Conservation (phyloP, 1,140 invertebrate species). For the Psilanteris sp. region DNA sequence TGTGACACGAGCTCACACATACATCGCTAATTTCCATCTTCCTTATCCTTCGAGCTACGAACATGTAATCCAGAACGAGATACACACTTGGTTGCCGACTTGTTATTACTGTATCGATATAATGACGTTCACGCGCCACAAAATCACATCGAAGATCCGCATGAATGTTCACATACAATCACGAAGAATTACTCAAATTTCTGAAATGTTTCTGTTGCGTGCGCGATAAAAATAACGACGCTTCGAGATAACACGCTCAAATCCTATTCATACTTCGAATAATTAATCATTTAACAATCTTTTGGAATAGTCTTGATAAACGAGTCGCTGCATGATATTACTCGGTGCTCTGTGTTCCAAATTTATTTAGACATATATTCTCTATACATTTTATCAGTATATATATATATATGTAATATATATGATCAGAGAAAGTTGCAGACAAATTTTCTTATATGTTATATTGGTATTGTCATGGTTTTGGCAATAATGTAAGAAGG, state of each 20-base stretch:
- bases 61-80: conserved; percentile 32
- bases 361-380: no score
- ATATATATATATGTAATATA: no score
- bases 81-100: conserved; percentile 61
- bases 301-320: no score
- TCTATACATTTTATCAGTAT: no score
- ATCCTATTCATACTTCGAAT: conserved; percentile 4
- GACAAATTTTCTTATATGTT: no score
- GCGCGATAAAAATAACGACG: conserved; percentile 12
- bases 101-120: conserved; percentile 69
- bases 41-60: conserved; percentile 51
- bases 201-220: conserved; percentile 19
- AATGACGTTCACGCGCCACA: conserved; percentile 66
- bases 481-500: no score
- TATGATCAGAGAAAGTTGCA: no score
- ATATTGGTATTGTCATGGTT: no score
- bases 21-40: conserved; percentile 50
- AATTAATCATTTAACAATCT: conserved; percentile 40
- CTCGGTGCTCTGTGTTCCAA: no score
- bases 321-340: no score
- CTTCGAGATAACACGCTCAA: conserved; percentile 5
- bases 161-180: conserved; percentile 4
- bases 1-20: no score
- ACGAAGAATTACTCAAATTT: conserved; percentile 18
- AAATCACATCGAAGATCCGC: conserved; percentile 29